A percentile compares a stretch with the other conserved stretches of the same genome.
phyloP scores from a whole-genome alignment of 2,888 invertebrate genomes.

The Lordiphosa andalusiaca region DNA sequence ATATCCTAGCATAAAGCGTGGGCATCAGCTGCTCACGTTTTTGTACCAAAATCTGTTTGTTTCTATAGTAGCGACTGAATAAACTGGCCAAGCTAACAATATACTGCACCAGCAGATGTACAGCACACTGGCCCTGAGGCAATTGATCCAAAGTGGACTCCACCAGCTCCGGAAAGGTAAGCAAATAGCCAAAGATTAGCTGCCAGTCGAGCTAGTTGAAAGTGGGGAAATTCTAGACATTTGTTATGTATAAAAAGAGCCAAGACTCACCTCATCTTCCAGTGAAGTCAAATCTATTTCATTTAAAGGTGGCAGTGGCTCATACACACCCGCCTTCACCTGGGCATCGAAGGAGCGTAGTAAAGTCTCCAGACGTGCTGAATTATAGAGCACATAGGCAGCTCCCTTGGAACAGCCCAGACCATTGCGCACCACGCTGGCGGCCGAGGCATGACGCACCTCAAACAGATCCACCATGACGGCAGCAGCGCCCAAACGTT shows the following conservation, averaged over 20 bases:
- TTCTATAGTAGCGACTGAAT: constrained; percentile 88
- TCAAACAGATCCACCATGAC: constrained; percentile 86
- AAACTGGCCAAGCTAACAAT: constrained; percentile 84
- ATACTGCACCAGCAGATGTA: constrained; percentile 85
- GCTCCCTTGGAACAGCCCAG: constrained; percentile 81
- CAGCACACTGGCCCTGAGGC: constrained; percentile 82
- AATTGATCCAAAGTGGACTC: constrained; percentile 82
- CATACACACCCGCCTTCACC: constrained; percentile 82
- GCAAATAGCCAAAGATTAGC: constrained; percentile 85
- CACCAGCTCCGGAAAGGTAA: constrained; percentile 84
- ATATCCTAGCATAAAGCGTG: constrained; percentile 85
- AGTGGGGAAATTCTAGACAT: neutral
- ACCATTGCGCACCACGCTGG: constrained; percentile 81
- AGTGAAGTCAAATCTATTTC: constrained; percentile 84
- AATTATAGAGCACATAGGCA: constrained; percentile 89
- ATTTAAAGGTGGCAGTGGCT: constrained; percentile 82
- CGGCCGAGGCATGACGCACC: constrained; percentile 83
- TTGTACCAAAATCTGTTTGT: constrained; percentile 87
- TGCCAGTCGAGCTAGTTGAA: constrained; percentile 88
- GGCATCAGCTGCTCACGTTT: constrained; percentile 85
- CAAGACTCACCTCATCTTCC: constrained; percentile 83
- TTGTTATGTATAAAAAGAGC: neutral
- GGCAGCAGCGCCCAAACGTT: constrained; percentile 85
- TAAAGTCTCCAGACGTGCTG: constrained; percentile 86
- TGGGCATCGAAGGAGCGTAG: constrained; percentile 84